A percentile compares a stretch with the other conserved stretches of the same genome.
Conservation (phyloP, 2,113 vertebrate genomes). For the Brachirus orientalis region DNA sequence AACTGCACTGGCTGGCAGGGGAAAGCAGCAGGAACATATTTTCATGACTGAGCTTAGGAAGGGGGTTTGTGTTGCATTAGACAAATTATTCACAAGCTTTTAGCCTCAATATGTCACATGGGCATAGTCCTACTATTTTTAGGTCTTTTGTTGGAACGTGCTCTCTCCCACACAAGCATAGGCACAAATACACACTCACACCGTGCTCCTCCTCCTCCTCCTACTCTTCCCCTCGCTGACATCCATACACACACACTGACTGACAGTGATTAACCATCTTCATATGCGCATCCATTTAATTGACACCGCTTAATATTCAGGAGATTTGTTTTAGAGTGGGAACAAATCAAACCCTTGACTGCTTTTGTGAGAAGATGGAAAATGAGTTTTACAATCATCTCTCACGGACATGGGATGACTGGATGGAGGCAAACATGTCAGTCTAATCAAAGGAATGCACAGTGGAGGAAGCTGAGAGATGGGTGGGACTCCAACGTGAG, state of each 20-base stretch:
- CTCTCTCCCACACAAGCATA: constrained; percentile 59
- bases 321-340: constrained; percentile 11
- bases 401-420: constrained; percentile 37
- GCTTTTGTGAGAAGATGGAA: constrained; percentile 35
- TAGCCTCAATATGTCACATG: constrained; percentile 80
- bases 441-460: constrained; percentile 50
- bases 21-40: constrained; percentile 54
- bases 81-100: constrained; percentile 82
- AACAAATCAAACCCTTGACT: constrained; percentile 45
- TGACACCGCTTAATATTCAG: constrained; percentile 25
- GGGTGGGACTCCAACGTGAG: constrained; percentile 61
- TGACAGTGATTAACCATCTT: constrained; percentile 65
- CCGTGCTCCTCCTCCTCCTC: constrained; percentile 22
- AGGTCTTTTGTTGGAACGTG: constrained; percentile 71
- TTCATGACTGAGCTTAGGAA: constrained; percentile 51
- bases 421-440: constrained; percentile 19
- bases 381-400: constrained; percentile 52
- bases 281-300: constrained; percentile 53
- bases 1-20: constrained; percentile 41
- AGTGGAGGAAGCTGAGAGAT: constrained; percentile 46
- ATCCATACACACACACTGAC: constrained; percentile 21
- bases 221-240: constrained; percentile 28
- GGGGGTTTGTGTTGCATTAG: constrained; percentile 65
- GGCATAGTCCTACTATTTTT: constrained; percentile 76
- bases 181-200: constrained; percentile 51